These are phyloP conservation scores for Gymnoscopelus braueri DNA, from an alignment of 2,797 vertebrate genomes.

Conservation along the genomic window DNA sequence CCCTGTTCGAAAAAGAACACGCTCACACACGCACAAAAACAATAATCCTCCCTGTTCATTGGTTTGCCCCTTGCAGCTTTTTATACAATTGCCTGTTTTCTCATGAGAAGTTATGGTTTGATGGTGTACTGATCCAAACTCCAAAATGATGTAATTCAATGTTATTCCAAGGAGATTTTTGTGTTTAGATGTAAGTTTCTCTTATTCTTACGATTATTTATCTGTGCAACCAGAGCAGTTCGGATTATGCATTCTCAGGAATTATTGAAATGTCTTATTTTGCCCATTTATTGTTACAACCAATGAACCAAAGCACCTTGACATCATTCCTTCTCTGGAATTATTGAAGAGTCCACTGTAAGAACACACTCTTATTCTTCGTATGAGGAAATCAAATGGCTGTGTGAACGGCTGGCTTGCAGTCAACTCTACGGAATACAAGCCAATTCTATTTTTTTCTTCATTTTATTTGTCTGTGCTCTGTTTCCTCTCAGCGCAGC, in stretches of 20 bases:
- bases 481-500: slow-evolving; percentile 20
- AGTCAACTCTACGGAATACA: slow-evolving; percentile 7
- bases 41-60: slow-evolving; percentile 18
- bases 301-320: too few species aligned
- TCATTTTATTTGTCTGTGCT: slow-evolving; percentile 6
- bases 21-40: neutral
- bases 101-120: neutral
- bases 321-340: too few species aligned
- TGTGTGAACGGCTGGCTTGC: slow-evolving; percentile 38
- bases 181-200: slow-evolving; percentile 21
- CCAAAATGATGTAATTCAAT: neutral
- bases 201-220: too few species aligned
- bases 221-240: too few species aligned
- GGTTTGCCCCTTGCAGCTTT: slow-evolving; percentile 1
- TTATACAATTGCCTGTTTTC: neutral
- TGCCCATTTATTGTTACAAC: too few species aligned
- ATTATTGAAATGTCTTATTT: too few species aligned
- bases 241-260: too few species aligned
- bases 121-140: neutral
- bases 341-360: too few species aligned
- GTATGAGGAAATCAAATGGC: slow-evolving; percentile 36
- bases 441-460: slow-evolving; percentile 12
- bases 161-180: slow-evolving; percentile 13
- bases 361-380: slow-evolving; percentile 13
- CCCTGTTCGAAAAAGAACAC: neutral